A percentile compares a stretch with the other conserved stretches of the same genome.
phyloP scores from a whole-genome alignment of 2,888 invertebrate species.

The Philhelius pedissequus region DNA sequence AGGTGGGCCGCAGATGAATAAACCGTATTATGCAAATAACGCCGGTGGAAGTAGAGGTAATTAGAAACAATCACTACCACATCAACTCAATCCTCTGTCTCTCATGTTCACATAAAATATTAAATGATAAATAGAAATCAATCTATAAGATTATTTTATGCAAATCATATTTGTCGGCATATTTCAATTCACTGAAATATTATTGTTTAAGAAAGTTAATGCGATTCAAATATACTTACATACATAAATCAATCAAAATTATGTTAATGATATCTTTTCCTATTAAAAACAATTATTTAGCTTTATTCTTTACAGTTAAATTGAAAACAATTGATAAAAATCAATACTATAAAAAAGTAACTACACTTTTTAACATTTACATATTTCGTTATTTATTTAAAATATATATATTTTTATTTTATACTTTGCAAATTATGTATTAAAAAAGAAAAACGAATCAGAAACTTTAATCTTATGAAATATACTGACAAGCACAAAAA shows the following conservation, averaged over 20 bases:
- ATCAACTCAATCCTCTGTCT: constrained; percentile 27
- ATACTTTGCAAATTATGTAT: constrained; percentile 59
- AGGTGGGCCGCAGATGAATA: constrained; percentile 73
- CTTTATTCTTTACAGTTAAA: constrained; percentile 34
- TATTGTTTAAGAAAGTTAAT: constrained; percentile 38
- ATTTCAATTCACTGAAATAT: constrained; percentile 51
- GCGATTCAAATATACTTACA: constrained; percentile 21
- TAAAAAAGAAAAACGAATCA: constrained; percentile 41
- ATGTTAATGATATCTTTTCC: constrained; percentile 48
- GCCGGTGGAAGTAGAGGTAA: constrained; percentile 75
- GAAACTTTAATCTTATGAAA: constrained; percentile 26
- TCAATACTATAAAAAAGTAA: constrained; percentile 49
- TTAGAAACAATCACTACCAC: constrained; percentile 71
- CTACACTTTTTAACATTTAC: constrained; percentile 55
- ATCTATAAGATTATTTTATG: constrained; percentile 4
- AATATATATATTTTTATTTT: constrained; percentile 58
- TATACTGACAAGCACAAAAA: background rate
- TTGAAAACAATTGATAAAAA: constrained; percentile 17
- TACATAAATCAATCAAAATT: constrained; percentile 52
- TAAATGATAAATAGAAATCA: constrained; percentile 23
- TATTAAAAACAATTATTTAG: constrained; percentile 41
- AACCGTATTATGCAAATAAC: constrained; percentile 77
- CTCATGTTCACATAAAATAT: constrained; percentile 36
- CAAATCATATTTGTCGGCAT: constrained; percentile 49
- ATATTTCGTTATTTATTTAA: constrained; percentile 66